phyloP scores from a whole-genome alignment of 2,113 vertebrate species.

The Orientallactaga bullata region DNA sequence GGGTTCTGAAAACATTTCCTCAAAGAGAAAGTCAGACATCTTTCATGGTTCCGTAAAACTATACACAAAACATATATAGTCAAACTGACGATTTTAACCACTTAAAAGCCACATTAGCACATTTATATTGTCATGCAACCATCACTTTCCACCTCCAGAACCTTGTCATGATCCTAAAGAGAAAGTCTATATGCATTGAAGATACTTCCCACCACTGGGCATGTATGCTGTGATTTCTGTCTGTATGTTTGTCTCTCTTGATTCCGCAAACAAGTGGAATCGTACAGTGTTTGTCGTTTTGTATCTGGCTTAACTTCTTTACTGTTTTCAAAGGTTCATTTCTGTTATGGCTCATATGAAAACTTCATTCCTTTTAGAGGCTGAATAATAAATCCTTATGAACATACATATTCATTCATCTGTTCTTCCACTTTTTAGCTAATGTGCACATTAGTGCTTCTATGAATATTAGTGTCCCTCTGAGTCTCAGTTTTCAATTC shows the following conservation, averaged over 20 bases:
- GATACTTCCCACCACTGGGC: not conserved
- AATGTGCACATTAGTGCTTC: not conserved
- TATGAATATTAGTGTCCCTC: not conserved
- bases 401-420: not conserved
- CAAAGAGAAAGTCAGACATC: not conserved
- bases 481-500: not conserved
- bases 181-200: constrained; percentile 8
- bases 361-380: constrained; percentile 2
- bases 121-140: not conserved
- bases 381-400: not conserved
- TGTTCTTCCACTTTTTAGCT: not conserved
- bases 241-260: not conserved
- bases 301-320: not conserved
- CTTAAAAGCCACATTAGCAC: not conserved
- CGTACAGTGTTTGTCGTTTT: not conserved
- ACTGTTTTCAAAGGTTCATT: constrained; percentile 20
- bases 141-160: not conserved
- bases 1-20: too few species aligned
- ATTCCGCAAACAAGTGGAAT: not conserved
- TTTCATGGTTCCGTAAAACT: not conserved
- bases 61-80: not conserved
- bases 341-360: not conserved
- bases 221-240: not conserved
- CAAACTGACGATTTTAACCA: not conserved
- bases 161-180: not conserved